Evolutionary conservation across 2,797 vertebrate species (phyloP).

Genomic region (Phoebastria nigripes): DNA sequence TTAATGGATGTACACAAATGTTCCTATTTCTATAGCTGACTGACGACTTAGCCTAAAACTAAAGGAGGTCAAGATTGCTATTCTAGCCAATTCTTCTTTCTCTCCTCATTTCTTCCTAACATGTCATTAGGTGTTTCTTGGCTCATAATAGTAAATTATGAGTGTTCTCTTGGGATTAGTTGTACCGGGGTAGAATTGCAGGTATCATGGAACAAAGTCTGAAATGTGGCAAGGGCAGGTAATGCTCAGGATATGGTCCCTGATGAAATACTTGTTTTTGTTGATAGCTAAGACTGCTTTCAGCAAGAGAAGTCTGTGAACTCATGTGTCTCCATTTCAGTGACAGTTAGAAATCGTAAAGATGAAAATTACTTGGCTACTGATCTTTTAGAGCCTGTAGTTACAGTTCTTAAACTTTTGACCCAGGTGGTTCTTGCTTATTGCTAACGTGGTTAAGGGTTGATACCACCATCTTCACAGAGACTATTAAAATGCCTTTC

Average conservation of each 20-base stretch:
- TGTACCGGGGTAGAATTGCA: background rate
- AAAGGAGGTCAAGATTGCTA: background rate
- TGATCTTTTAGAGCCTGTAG: background rate
- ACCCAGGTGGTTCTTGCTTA: background rate
- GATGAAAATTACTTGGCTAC: background rate
- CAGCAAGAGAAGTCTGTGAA: background rate
- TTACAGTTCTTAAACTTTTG: background rate
- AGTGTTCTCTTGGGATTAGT: background rate
- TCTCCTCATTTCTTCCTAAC: background rate
- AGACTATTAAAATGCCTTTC: background rate
- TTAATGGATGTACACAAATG: background rate
- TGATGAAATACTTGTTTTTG: background rate
- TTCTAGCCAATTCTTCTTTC: background rate
- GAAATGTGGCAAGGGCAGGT: background rate
- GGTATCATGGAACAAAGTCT: background rate
- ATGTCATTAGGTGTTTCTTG: background rate
- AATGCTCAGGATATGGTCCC: background rate
- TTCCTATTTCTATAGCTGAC: background rate
- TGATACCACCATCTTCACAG: background rate
- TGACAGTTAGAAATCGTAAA: background rate
- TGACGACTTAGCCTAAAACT: background rate
- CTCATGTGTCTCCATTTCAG: background rate
- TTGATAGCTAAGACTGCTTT: background rate
- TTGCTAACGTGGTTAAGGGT: background rate
- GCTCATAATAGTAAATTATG: background rate